These are phyloP conservation scores for Sebastes steindachneri DNA, from an alignment of 2,797 vertebrate genomes.

Conservation along the genomic window DNA sequence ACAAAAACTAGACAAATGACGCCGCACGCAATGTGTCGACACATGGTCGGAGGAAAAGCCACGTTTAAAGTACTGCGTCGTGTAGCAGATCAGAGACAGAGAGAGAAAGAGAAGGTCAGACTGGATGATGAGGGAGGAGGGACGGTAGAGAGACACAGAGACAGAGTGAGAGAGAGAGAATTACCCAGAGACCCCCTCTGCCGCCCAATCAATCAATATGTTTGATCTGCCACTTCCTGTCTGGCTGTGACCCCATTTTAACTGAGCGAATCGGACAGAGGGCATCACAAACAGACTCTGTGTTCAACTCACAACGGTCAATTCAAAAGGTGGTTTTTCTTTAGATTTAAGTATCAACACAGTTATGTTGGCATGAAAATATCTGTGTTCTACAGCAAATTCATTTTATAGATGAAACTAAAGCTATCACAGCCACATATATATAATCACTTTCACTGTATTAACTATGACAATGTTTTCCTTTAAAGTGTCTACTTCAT, in stretches of 20 bases:
- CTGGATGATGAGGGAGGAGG: constrained; percentile 21
- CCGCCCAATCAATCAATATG: constrained; percentile 63
- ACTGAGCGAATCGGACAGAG: constrained; percentile 7
- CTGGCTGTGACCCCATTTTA: constrained; percentile 70
- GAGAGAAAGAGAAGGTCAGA: constrained; percentile 49
- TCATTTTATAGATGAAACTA: background rate
- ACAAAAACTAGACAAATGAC: constrained; percentile 80
- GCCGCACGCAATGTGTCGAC: constrained; percentile 83
- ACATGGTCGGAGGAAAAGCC: constrained; percentile 65
- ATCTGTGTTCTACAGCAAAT: background rate
- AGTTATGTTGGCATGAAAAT: background rate
- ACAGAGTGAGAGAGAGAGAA: constrained; percentile 18
- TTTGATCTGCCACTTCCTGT: constrained; percentile 73
- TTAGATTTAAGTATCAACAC: background rate
- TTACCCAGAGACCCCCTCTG: constrained; percentile 59
- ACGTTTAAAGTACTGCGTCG: background rate
- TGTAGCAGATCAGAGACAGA: background rate
- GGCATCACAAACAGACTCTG: background rate
- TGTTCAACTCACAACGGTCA: background rate
- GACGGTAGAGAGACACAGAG: background rate
- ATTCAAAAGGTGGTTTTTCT: background rate
- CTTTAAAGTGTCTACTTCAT: background rate
- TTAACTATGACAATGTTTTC: background rate
- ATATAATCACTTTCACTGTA: background rate
- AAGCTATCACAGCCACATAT: background rate